A percentile compares a stretch with the other conserved stretches of the same genome.
phyloP scores from a whole-genome alignment of 2,797 vertebrate genomes.

The Sorex maritimensis region DNA sequence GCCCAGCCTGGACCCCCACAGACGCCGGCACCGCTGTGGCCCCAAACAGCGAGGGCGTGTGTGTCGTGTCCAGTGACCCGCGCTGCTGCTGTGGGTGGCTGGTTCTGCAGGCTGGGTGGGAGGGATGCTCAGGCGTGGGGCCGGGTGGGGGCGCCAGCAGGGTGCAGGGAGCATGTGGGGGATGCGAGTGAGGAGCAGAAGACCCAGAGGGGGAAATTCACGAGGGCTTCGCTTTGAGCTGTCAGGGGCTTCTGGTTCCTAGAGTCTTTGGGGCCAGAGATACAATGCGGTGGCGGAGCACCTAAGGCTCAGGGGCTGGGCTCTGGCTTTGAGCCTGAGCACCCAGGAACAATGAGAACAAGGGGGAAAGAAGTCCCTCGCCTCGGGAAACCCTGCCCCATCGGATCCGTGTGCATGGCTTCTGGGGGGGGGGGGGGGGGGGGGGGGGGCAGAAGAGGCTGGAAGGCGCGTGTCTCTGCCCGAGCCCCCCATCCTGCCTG shows the following conservation, averaged over 20 bases:
- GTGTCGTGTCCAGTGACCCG: no score
- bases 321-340: no score
- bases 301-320: no score
- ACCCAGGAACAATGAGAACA: no score
- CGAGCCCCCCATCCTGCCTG: no score
- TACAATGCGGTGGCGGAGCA: no score
- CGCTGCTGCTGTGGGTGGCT: not conserved
- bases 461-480: no score
- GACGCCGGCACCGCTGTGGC: not conserved
- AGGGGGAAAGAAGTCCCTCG: no score
- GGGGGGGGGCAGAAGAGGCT: not conserved
- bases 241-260: not conserved
- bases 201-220: not conserved
- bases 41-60: not conserved
- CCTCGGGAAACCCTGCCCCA: not conserved
- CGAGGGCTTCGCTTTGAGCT: not conserved
- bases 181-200: not conserved
- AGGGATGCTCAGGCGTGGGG: not conserved
- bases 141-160: not conserved
- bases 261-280: no score
- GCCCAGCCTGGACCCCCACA: rapidly evolving
- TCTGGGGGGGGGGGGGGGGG: no score
- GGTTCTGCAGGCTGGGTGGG: not conserved
- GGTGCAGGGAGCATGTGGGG: not conserved
- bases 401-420: not conserved